Base-by-base conservation (phyloP, 2,888 invertebrate species). In the Drosophila antonietae region DNA sequence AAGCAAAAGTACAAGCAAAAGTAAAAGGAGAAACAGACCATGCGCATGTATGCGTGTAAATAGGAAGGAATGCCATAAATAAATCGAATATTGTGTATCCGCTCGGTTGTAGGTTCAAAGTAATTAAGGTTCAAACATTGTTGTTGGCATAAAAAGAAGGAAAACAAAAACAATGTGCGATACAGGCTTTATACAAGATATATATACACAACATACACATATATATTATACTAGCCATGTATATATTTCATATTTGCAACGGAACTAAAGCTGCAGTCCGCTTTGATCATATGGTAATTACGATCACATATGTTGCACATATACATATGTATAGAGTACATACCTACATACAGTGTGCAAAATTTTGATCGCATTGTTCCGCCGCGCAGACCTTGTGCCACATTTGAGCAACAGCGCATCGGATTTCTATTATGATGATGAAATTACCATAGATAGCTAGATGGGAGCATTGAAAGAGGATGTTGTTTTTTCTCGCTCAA, bases 361-460 rank as follows among this genome's bases (percentile, higher is more conserved):
- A 59, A 66, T 37, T 46, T 72, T 79, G 57, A 44, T 68, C 73
- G 67, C 68, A 80, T 85, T 85, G 73, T 85, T 82, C 63, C 82
- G 56, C 31, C 57, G 31, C 33, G 53, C 23, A 68, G 60, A 80
- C 83, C 83, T 84, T 85, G 83, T 75, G 68, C 80, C 59, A 85
- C 72, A 80, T 80, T 65, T 35, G 46, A n/a, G 31, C 41, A 64
- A 49, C 61, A 46, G 23, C 37, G 59, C 52, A 71, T 61, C 55
- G 46, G 65, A 68, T 66, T 65, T 60, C 46, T 55, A 62, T 67
- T 35, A 43, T 59, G 47, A 60, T 43, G 37, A 66, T 43, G 37
- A 62, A 62, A 75, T 65, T 28, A 44, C 35, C 47, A 57, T 31
- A 23, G 41, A 43, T 58, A 49, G 35, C 37, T 46, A 37, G 52